Evolutionary conservation across 2,113 vertebrate species (phyloP), one percentile per base, ranked within the genome.

Genomic region (Trogon surrucura): DNA sequence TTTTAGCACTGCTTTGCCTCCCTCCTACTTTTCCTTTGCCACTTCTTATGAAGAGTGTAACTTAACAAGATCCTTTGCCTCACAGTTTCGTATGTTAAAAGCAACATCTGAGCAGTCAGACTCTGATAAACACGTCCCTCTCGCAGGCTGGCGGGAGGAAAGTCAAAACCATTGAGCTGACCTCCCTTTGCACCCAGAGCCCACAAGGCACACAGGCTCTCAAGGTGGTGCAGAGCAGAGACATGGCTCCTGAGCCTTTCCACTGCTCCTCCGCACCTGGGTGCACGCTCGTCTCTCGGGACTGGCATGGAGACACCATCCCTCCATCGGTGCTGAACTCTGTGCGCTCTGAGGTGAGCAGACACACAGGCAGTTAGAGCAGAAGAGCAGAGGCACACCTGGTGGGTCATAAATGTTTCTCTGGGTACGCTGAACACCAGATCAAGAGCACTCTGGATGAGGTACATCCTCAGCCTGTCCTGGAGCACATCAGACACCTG

Each of bases 321-420:
- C 19, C n/a, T 58, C 13, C 17, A 0, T 3, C 30, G 6, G 10
- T 1, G 21, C 48, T 6, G 3, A 23, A 54, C 16, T 34, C 1
- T 20, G 11, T 18, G 16, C 9, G 38, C 20, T 53, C 53, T 3
- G 23, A 7, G 27, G 23, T 7, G 48, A 61, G 74, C 38, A 11
- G 0, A 2, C 30, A 5, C 2, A 1, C 2, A 29, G 56, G 56
- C 21, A 3, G 21, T 0, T 10, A 3, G 41, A 3, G 54, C 38
- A 18, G 60, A 10, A 16, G 6, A 10, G 48, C 34, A 51, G 45
- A n/a, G 6, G 10, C 7, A 1, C 3, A 13, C 16, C 44, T 25
- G 13, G 1, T 19, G 3, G 3, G 2, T 16, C 73, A 47, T 62
- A 20, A 41, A 7, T 1, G 1, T 13, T 56, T 26, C 48, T 36